Conservation (phyloP, 2,113 vertebrate genomes). For the Polyodon spathula region DNA sequence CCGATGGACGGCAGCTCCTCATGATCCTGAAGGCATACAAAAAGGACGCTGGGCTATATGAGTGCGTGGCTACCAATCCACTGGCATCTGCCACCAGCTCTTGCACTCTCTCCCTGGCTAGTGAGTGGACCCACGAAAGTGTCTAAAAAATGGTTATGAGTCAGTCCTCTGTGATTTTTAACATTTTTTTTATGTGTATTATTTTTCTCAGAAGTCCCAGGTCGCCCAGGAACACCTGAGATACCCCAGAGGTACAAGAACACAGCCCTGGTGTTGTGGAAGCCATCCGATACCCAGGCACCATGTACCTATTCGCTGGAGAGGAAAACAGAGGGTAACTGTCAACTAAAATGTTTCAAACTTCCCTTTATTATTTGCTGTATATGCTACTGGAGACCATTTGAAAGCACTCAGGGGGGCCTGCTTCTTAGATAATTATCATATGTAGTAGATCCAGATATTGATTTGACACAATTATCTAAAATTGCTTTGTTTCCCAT, state of each 20-base stretch:
- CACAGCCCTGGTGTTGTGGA: slow-evolving; percentile 89
- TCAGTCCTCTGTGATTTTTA: too few relatives aligned
- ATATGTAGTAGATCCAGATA: too few relatives aligned
- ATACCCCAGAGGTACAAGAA: slow-evolving; percentile 89
- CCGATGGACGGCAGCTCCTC: slow-evolving; percentile 86
- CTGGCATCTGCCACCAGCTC: slow-evolving; percentile 79
- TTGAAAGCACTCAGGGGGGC: too few relatives aligned
- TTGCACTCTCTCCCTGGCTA: slow-evolving; percentile 82
- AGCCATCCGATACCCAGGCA: slow-evolving; percentile 75
- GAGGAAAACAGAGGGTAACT: slow-evolving; percentile 66
- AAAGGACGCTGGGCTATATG: slow-evolving; percentile 83
- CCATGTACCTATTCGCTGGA: slow-evolving; percentile 90
- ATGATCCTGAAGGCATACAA: slow-evolving; percentile 80
- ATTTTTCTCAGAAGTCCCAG: slow-evolving; percentile 68
- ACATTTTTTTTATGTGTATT: slow-evolving; percentile 4
- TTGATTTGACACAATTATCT: too few relatives aligned
- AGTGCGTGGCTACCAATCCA: slow-evolving; percentile 80
- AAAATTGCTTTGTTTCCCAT: too few relatives aligned
- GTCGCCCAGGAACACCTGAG: slow-evolving; percentile 80
- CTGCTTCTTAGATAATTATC: too few relatives aligned
- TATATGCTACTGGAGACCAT: too few relatives aligned
- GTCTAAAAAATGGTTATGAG: too few relatives aligned
- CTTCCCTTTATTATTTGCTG: too few relatives aligned
- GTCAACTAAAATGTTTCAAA: neutral
- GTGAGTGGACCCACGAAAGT: slow-evolving; percentile 53